phyloP scores from a whole-genome alignment of 2,888 invertebrate genomes.

The Aporophyla nigra region DNA sequence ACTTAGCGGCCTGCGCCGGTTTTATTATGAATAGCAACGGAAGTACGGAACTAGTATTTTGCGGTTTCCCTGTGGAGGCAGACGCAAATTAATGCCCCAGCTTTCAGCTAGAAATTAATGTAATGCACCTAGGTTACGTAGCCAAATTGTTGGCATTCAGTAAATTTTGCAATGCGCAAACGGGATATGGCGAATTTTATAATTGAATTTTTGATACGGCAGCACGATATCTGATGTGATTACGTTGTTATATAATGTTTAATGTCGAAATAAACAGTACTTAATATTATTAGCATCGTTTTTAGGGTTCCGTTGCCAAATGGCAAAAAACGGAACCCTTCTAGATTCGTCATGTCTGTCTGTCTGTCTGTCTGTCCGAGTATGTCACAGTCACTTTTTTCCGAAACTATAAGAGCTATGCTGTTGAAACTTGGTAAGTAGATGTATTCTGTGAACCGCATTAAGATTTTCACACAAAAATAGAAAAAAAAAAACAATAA shows the following conservation, averaged over 20 bases:
- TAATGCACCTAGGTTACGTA: conserved; percentile 89
- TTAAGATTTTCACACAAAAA: no score
- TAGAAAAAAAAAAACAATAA: no score
- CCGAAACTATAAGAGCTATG: no score
- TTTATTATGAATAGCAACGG: conserved; percentile 90
- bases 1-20: conserved; percentile 89
- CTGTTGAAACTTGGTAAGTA: no score
- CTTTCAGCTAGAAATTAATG: conserved; percentile 90
- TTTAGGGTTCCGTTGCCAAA: background rate
- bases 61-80: conserved; percentile 87
- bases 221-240: conserved; percentile 26
- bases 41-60: conserved; percentile 90
- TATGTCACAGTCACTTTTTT: no score
- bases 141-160: conserved; percentile 87
- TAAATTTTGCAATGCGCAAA: conserved; percentile 80
- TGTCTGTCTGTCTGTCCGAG: no score
- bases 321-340: no score
- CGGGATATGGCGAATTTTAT: conserved; percentile 77
- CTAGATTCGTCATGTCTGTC: no score
- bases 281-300: background rate
- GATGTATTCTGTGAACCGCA: no score
- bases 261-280: conserved; percentile 7
- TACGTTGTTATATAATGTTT: conserved; percentile 25
- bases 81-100: conserved; percentile 89
- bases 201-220: conserved; percentile 84